A percentile compares a stretch with the other conserved stretches of the same genome.
Conservation (phyloP, 2,797 vertebrate genomes). For the Halcyon badia region DNA sequence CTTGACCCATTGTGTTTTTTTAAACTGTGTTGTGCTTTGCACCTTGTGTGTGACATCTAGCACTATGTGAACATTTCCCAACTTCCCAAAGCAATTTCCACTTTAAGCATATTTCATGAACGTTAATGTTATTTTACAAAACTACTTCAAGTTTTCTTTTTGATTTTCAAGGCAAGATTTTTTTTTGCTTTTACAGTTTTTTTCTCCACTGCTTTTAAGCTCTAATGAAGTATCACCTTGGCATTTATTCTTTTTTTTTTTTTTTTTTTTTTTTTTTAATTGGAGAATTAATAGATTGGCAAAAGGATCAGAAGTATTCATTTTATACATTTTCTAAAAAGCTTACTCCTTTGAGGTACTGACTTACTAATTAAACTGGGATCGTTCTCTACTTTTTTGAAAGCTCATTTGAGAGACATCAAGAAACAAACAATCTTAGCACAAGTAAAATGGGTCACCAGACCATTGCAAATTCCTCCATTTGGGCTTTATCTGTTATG, state of each 20-base stretch:
- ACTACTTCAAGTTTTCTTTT: constrained; percentile 50
- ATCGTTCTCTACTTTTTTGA: background rate
- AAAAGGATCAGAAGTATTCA: constrained; percentile 29
- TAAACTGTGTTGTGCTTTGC: background rate
- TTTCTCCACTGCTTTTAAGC: constrained; percentile 10
- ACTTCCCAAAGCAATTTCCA: constrained; percentile 60
- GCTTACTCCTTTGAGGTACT: background rate
- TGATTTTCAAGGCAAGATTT: constrained; percentile 38
- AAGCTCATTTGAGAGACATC: background rate
- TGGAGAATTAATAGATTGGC: constrained; percentile 49
- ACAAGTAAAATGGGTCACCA: background rate
- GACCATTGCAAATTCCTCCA: background rate
- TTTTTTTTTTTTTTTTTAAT: background rate
- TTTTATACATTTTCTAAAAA: constrained; percentile 20
- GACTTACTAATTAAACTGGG: constrained; percentile 49
- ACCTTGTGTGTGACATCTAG: background rate
- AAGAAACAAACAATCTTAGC: background rate
- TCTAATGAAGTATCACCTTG: constrained; percentile 12
- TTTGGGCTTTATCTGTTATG: background rate
- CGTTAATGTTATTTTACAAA: constrained; percentile 40
- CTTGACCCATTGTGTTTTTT: background rate
- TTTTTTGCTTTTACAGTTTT: background rate
- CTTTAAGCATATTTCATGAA: constrained; percentile 47
- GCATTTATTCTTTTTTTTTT: background rate
- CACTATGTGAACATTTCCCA: constrained; percentile 26